Conservation (phyloP, 2,888 invertebrate genomes). For the Leptinotarsa peninsularis region DNA sequence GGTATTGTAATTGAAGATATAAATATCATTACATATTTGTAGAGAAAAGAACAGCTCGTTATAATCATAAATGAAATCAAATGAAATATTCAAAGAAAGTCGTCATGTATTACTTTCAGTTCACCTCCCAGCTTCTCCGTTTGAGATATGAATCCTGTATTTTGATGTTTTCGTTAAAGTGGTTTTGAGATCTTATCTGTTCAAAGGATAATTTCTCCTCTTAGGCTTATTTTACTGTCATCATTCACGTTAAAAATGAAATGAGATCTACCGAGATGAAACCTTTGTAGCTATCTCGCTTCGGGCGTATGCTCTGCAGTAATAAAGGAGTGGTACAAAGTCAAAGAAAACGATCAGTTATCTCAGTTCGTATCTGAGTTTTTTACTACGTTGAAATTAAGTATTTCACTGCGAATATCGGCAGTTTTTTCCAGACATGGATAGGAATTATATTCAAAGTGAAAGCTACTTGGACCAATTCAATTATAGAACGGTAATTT, state of each 20-base stretch:
- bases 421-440: too few relatives aligned
- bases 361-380: neutral
- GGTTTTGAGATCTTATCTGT: neutral
- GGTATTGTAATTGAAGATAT: too few relatives aligned
- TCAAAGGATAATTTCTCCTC: neutral
- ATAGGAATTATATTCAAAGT: too few relatives aligned
- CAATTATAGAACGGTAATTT: too few relatives aligned
- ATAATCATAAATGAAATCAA: too few relatives aligned
- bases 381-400: constrained; percentile 1
- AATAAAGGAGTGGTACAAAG: neutral
- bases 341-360: constrained; percentile 20
- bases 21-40: too few relatives aligned
- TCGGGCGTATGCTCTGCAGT: neutral
- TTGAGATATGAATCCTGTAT: neutral
- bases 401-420: neutral
- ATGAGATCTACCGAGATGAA: neutral
- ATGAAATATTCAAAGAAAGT: too few relatives aligned
- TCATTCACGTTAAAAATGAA: constrained; percentile 3
- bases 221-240: neutral
- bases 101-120: neutral
- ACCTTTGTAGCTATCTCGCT: constrained; percentile 7
- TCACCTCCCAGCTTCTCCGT: neutral
- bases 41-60: too few relatives aligned
- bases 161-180: neutral
- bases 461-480: too few relatives aligned